Evolutionary conservation across 1,140 invertebrate species (phyloP).

Genomic region (Tetraneura akinire): DNA sequence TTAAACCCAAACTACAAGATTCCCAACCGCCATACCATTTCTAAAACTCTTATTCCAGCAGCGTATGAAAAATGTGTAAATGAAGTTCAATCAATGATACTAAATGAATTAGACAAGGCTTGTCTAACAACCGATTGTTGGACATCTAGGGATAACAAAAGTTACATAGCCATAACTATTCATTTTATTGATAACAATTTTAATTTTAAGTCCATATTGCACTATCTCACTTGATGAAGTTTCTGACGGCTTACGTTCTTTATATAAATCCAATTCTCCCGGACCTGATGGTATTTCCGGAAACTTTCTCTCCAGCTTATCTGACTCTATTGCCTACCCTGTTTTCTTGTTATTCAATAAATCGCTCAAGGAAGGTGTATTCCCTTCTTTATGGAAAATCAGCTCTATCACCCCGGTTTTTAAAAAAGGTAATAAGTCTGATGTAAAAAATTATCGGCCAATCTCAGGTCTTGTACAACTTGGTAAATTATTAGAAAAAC

Average conservation of each 20-base stretch:
- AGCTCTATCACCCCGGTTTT: constrained; percentile 6
- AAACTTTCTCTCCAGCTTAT: neutral
- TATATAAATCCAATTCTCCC: constrained; percentile 27
- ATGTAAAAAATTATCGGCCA: neutral
- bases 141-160: constrained; percentile 54
- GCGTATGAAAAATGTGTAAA: constrained; percentile 24
- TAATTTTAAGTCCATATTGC: constrained; percentile 6
- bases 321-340: constrained; percentile 12
- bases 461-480: constrained; percentile 2
- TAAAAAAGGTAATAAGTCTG: constrained; percentile 9
- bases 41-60: constrained; percentile 9
- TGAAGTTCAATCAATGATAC: neutral
- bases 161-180: constrained; percentile 53
- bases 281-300: constrained; percentile 10
- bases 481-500: constrained; percentile 24
- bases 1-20: constrained; percentile 16
- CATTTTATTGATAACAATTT: constrained; percentile 54
- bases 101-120: constrained; percentile 41
- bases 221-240: constrained; percentile 11
- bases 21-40: constrained; percentile 14
- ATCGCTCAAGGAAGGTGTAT: constrained; percentile 14
- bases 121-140: constrained; percentile 55
- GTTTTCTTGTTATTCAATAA: constrained; percentile 18
- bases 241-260: neutral
- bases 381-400: neutral